These are phyloP conservation scores for Pipra filicauda DNA, from an alignment of 2,113 vertebrate genomes.

Conservation along the genomic window DNA sequence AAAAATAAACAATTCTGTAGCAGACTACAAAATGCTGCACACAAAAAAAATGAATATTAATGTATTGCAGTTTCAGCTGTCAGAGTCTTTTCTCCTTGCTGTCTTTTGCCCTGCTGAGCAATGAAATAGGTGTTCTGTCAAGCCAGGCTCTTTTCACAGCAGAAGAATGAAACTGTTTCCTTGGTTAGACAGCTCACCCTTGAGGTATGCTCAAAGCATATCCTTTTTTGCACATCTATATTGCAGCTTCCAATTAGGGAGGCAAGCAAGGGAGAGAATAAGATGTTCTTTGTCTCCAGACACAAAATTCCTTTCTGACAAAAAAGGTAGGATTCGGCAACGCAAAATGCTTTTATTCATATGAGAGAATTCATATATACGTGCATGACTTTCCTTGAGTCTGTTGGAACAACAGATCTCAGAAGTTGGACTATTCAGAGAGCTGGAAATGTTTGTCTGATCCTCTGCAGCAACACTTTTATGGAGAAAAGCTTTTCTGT, in stretches of 20 bases:
- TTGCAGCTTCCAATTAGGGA: conserved; percentile 34
- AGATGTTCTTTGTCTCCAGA: background rate
- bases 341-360: background rate
- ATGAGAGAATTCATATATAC: background rate
- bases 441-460: background rate
- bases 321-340: background rate
- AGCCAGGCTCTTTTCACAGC: background rate
- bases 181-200: conserved; percentile 64
- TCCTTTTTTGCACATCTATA: conserved; percentile 18
- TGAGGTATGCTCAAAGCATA: conserved; percentile 50
- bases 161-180: conserved; percentile 5
- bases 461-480: background rate
- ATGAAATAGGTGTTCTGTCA: background rate
- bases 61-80: background rate
- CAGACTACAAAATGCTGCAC: background rate
- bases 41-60: background rate
- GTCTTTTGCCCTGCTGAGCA: background rate
- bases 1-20: background rate
- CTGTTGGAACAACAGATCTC: background rate
- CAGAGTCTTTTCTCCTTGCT: background rate
- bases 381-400: background rate
- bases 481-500: background rate
- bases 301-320: background rate
- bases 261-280: background rate
- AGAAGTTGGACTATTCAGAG: background rate